Conservation (phyloP, 2,113 vertebrate genomes). For the Rostratula benghalensis region DNA sequence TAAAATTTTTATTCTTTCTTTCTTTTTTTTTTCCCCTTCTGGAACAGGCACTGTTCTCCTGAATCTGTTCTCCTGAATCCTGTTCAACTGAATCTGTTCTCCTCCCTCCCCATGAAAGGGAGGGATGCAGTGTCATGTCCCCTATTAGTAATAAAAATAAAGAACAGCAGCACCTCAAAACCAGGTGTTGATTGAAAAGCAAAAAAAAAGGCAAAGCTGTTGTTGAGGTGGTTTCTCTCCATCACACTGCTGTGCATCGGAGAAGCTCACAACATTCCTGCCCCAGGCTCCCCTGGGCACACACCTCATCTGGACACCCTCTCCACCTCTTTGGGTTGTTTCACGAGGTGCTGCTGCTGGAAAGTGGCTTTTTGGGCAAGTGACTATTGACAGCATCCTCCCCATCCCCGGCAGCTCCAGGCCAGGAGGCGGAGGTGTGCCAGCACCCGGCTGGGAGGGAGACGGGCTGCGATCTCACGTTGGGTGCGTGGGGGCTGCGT, state of each 20-base stretch:
- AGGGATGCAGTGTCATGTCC: neutral
- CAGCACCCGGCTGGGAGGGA: constrained; percentile 7
- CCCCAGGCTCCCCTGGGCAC: rapidly evolving
- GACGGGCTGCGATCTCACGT: constrained; percentile 35
- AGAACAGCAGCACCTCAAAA: neutral
- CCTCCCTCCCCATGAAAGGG: neutral
- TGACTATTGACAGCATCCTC: neutral
- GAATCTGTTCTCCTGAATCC: too few relatives aligned
- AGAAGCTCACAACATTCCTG: rapidly evolving
- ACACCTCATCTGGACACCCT: neutral
- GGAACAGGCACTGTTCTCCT: too few relatives aligned
- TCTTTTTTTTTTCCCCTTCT: too few relatives aligned
- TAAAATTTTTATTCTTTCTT: neutral
- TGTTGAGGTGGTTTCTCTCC: neutral
- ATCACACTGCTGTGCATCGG: rapidly evolving
- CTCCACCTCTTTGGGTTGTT: neutral
- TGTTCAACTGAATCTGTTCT: neutral
- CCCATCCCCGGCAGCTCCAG: neutral
- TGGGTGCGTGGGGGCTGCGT: constrained; percentile 27
- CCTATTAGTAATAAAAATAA: neutral
- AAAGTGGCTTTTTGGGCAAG: neutral
- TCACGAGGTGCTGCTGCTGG: neutral
- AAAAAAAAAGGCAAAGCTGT: neutral
- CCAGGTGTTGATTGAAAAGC: neutral
- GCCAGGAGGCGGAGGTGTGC: neutral